Evolutionary conservation across 2,888 invertebrate species (phyloP), one percentile per base, ranked within the genome.

Genomic region (Drosophila niveifrons): DNA sequence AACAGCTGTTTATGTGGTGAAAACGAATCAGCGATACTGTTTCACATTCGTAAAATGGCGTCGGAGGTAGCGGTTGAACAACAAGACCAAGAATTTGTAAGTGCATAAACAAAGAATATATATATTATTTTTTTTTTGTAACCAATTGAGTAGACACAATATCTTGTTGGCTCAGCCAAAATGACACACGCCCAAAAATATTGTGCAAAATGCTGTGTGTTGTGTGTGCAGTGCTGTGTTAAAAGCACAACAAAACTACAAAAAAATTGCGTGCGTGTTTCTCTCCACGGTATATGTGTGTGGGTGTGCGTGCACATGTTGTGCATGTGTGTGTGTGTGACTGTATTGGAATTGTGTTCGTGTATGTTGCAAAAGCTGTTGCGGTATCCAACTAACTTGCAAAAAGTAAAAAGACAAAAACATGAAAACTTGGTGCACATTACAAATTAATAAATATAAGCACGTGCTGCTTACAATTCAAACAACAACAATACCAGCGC

Each of bases 21-120:
- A 77, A 77, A 73, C 75, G 58, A 73, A 58, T 62, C 61, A 58
- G 58, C 65, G 56, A 77, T 63, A 78, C 51, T 75, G 64, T 68
- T 77, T 75, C 78, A 75, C 75, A 77, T 77, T 77, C 77, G 77
- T 77, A 79, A 79, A 79, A 79, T 79, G 79, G 79, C 79, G 79
- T 79, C 79, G 77, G 77, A 80, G 73, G 65, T 80, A 80, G 80
- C 80, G 76, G 78, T 79, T 79, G 80, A 77, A 61, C 80, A 71
- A 76, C 80, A 79, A 79, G 80, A 69, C 70, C 80, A 68, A 66
- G 76, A 79, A 80, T 80, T 74, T 70, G 79, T 79, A 79, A 79
- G 79, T 79, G 73, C 13, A 72, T 62, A 75, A 78, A 68, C 68
- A 63, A 55, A 55, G 58, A 73, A 62, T 68, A 77, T 61, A 23